A percentile compares a stretch with the other conserved stretches of the same genome.
Evolutionary conservation across 2,113 vertebrate genomes (phyloP).

Genomic region (Gopherus flavomarginatus): DNA sequence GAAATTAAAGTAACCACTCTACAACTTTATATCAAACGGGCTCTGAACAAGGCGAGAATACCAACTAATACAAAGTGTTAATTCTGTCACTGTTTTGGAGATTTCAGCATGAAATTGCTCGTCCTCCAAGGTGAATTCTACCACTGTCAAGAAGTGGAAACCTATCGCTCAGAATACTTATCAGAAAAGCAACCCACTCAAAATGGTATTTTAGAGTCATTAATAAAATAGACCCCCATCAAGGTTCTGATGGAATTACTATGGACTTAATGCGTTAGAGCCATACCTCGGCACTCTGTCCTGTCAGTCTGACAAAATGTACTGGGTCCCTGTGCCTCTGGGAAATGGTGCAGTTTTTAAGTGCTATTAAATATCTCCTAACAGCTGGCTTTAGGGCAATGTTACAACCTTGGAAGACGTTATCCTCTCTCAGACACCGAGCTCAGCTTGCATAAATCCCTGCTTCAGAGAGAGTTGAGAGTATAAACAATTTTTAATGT

Average conservation of each 20-base stretch:
- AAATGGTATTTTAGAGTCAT: background rate
- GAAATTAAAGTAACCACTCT: background rate
- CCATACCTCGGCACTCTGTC: background rate
- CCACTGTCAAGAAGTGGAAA: background rate
- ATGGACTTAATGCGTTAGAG: accelerated
- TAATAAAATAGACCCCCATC: background rate
- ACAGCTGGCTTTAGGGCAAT: background rate
- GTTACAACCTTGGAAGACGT: background rate
- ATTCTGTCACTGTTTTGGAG: background rate
- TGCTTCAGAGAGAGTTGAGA: background rate
- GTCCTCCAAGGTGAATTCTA: background rate
- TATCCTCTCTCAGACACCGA: background rate
- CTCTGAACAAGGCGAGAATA: background rate
- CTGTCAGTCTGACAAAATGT: background rate
- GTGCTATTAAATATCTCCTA: background rate
- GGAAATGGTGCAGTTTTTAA: background rate
- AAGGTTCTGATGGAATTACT: background rate
- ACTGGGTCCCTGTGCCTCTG: background rate
- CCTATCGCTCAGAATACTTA: background rate
- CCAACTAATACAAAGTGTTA: background rate
- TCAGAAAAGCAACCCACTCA: background rate
- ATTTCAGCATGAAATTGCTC: background rate
- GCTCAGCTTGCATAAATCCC: background rate
- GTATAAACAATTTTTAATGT: background rate
- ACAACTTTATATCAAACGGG: background rate